A percentile compares a stretch with the other conserved stretches of the same genome.
phyloP scores from a whole-genome alignment of 1,140 invertebrate species.

The Caerostris darwini region DNA sequence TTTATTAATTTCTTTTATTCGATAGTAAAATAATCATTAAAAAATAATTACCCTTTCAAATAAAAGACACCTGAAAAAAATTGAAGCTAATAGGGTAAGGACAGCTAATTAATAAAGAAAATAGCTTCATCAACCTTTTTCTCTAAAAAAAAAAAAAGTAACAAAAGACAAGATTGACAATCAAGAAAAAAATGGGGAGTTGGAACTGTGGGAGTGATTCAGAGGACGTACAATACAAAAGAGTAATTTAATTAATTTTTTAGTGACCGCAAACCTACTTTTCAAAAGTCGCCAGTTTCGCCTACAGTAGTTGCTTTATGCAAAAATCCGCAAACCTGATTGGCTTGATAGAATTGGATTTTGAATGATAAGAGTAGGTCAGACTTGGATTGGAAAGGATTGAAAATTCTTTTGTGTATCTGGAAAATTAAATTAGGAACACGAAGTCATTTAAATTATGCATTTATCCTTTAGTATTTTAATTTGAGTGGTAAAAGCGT shows the following conservation, averaged over 20 bases:
- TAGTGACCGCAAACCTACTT: background rate
- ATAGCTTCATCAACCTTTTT: no score
- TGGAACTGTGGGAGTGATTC: background rate
- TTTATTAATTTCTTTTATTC: no score
- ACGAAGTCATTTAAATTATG: background rate
- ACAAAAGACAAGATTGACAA: background rate
- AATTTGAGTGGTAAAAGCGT: background rate
- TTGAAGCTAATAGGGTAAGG: no score
- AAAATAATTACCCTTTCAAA: no score
- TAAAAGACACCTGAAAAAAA: no score
- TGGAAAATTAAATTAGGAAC: background rate
- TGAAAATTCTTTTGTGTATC: background rate
- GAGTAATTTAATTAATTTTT: background rate
- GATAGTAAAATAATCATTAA: no score
- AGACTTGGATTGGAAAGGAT: background rate
- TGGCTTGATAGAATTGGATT: background rate
- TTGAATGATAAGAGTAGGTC: background rate
- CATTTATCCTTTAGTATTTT: background rate
- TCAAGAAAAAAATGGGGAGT: background rate
- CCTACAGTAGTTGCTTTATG: background rate
- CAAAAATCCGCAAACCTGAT: background rate
- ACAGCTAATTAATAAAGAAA: no score
- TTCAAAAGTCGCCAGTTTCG: background rate
- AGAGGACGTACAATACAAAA: background rate
- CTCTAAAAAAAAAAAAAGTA: background rate